Evolutionary conservation across 2,888 invertebrate genomes (phyloP).

Genomic region (Scelioninae gen. 1): DNA sequence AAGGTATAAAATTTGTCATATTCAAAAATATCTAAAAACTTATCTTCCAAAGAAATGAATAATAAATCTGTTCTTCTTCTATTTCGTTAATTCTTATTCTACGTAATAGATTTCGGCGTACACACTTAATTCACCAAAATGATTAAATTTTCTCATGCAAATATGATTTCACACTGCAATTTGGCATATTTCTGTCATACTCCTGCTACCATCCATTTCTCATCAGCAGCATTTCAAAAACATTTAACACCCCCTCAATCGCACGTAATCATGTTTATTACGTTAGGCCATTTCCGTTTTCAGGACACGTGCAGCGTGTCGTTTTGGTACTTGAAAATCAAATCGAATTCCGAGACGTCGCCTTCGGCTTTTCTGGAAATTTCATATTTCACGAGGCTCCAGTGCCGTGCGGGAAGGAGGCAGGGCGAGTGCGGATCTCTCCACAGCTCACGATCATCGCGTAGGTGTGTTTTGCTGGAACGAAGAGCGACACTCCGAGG

Average conservation of each 20-base stretch:
- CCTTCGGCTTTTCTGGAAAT: conserved; percentile 52
- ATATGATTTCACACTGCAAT: too few relatives aligned
- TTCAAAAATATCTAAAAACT: too few relatives aligned
- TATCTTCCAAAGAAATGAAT: too few relatives aligned
- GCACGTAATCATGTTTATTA: conserved; percentile 53
- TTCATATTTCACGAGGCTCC: conserved; percentile 46
- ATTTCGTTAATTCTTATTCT: too few relatives aligned
- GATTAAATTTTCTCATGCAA: too few relatives aligned
- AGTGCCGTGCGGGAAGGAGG: background rate
- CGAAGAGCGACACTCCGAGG: conserved; percentile 38
- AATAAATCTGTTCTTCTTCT: too few relatives aligned
- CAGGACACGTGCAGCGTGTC: conserved; percentile 53
- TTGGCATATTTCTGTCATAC: background rate
- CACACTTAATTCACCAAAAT: too few relatives aligned
- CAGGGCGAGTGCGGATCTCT: background rate
- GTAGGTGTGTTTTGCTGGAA: conserved; percentile 51
- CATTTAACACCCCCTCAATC: conserved; percentile 46
- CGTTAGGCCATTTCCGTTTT: conserved; percentile 47
- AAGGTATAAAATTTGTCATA: too few relatives aligned
- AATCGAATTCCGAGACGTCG: conserved; percentile 58
- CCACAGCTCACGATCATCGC: too few relatives aligned
- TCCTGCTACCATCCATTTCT: conserved; percentile 5
- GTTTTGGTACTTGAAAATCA: conserved; percentile 46
- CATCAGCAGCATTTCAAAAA: conserved; percentile 35
- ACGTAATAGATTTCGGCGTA: too few relatives aligned